Evolutionary conservation across 2,113 vertebrate genomes (phyloP).

Genomic region (Hyaena hyaena): DNA sequence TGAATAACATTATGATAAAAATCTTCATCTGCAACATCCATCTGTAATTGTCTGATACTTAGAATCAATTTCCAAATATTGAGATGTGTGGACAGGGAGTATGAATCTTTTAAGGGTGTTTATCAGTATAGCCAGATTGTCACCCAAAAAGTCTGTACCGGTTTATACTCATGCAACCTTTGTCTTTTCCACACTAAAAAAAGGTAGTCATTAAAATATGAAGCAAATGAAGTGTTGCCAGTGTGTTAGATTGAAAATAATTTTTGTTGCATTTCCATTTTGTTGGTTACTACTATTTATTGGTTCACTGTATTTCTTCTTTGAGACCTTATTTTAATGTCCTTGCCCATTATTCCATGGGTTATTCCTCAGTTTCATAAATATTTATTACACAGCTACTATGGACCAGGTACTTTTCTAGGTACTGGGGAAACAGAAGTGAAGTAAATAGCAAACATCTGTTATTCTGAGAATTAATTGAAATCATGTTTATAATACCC

Average conservation of each 20-base stretch:
- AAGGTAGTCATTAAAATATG: neutral
- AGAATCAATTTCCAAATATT: neutral
- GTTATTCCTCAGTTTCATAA: neutral
- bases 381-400: neutral
- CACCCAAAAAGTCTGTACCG: neutral
- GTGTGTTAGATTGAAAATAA: neutral
- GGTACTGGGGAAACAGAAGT: neutral
- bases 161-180: neutral
- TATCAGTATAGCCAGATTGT: neutral
- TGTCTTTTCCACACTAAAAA: neutral
- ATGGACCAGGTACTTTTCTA: neutral
- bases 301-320: neutral
- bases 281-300: neutral
- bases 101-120: neutral
- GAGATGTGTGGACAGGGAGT: neutral
- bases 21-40: neutral
- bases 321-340: neutral
- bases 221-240: neutral
- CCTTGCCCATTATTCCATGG: neutral
- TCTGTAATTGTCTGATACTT: neutral
- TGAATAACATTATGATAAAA: constrained; percentile 2
- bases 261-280: neutral
- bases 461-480: neutral
- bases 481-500: neutral
- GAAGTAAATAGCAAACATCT: neutral